Conservation (phyloP, 1,140 invertebrate species). For the Apis florea region DNA sequence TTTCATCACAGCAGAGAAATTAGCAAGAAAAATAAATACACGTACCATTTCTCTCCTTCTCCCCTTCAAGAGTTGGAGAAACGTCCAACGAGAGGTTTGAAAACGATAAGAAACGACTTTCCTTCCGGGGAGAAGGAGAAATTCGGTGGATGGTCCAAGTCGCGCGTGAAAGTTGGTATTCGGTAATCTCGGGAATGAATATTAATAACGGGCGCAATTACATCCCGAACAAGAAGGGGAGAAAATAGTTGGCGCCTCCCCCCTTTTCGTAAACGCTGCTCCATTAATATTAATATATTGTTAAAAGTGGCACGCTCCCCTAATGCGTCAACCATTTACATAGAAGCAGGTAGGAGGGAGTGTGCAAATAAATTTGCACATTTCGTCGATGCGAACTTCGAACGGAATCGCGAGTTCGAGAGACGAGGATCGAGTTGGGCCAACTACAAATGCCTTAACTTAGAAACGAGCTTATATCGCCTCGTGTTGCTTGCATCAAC, state of each 20-base stretch:
- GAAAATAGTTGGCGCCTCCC: not conserved
- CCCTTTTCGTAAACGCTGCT: conserved; percentile 1
- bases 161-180: not conserved
- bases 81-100: too few species aligned
- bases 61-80: too few species aligned
- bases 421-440: conserved; percentile 27
- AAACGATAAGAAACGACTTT: not conserved
- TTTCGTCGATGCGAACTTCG: not conserved
- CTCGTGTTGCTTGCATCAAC: not conserved
- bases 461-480: not conserved
- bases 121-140: not conserved
- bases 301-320: conserved; percentile 36
- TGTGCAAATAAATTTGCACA: conserved; percentile 38
- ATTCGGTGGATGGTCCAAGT: not conserved
- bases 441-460: conserved; percentile 32
- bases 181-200: conserved; percentile 33
- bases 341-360: conserved; percentile 17
- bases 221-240: conserved; percentile 8
- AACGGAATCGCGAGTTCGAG: not conserved
- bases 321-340: conserved; percentile 49
- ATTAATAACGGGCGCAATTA: conserved; percentile 40
- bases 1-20: too few species aligned
- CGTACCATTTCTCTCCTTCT: too few species aligned
- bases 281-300: conserved; percentile 48
- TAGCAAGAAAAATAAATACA: too few species aligned